Percentiles rank a stretch among this genome's conserved stretches.
These are phyloP conservation scores for Rhingia campestris DNA, from an alignment of 2,888 invertebrate genomes.

Conservation along the genomic window DNA sequence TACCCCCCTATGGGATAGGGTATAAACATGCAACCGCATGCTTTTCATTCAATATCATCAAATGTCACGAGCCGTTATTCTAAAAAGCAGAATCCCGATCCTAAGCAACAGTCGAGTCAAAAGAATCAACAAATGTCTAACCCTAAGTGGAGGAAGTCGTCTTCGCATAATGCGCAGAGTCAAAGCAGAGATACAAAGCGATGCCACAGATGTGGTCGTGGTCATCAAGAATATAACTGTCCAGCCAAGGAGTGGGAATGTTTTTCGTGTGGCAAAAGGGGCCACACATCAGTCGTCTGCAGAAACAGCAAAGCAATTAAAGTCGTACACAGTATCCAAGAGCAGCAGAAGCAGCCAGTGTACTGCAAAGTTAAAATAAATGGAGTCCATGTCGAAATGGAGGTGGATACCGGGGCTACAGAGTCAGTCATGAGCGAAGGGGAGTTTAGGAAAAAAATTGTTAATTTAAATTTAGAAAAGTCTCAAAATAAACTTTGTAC, in stretches of 20 bases:
- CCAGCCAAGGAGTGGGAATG: background rate
- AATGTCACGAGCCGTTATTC: background rate
- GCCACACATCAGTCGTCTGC: background rate
- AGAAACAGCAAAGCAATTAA: background rate
- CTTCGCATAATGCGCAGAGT: background rate
- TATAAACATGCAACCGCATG: background rate
- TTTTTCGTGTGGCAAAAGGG: no score
- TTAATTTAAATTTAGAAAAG: no score
- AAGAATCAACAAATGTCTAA: background rate
- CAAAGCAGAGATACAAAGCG: background rate
- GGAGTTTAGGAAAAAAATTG: no score
- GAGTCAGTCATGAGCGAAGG: constrained; percentile 28
- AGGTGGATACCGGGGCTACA: background rate
- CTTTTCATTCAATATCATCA: background rate
- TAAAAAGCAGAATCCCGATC: background rate
- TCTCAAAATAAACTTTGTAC: no score
- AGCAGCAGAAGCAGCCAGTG: constrained; percentile 1
- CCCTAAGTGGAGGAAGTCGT: background rate
- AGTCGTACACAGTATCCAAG: background rate
- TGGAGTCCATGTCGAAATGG: constrained; percentile 26
- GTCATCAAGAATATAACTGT: background rate
- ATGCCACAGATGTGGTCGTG: background rate
- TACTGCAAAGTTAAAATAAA: constrained; percentile 13
- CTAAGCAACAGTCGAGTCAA: background rate
- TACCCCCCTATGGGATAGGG: background rate